Base-by-base conservation (phyloP, 2,113 vertebrate genomes). In the Tupaia chinensis region DNA sequence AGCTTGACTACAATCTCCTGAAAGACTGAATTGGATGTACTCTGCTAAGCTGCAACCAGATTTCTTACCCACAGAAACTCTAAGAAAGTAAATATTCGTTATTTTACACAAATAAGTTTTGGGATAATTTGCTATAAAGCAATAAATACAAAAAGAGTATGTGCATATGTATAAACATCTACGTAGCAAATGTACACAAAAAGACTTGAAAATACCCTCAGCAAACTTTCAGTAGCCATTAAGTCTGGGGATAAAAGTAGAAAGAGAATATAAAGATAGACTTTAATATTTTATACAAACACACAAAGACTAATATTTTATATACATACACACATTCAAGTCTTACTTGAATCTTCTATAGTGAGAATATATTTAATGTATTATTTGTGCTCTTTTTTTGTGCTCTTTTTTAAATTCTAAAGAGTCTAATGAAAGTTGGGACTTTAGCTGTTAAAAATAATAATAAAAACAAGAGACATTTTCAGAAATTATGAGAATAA, bases 351-450 rank as follows among this genome's bases (percentile, higher is more conserved):
- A 65, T 56, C 2, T 60, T 84, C 84, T 8, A 69, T 1, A 61
- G 66, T 25, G 16, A 95, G 61, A 29, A 70, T 76, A 9, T 20
- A 70, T 89, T 68, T 92, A 78, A 78, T 60, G 16, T 74, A 93
- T 89, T 66, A 60, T 12, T 70, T 29, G n/a, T 54, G 7, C n/a
- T n/a, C n/a, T n/a, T n/a, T n/a, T n/a, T n/a, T n/a, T n/a, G n/a
- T n/a, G n/a, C 0, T 27, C 15, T 58, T 89, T 92, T 66, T 72
- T 80, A 3, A 82, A 89, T 79, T 87, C 80, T 87, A 83, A 96
- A 92, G 92, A 65, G 61, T 83, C 16, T 93, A 93, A 34, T 77
- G 54, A 73, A 94, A 84, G 20, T 81, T 89, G 61, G 27, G 58
- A 19, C 2, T n/a, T 22, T 65, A 63, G 34, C 8, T 74, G 78